A percentile compares a stretch with the other conserved stretches of the same genome.
These are phyloP conservation scores for Hemitrygon akajei DNA, from an alignment of 2,797 vertebrate species.

Conservation along the genomic window DNA sequence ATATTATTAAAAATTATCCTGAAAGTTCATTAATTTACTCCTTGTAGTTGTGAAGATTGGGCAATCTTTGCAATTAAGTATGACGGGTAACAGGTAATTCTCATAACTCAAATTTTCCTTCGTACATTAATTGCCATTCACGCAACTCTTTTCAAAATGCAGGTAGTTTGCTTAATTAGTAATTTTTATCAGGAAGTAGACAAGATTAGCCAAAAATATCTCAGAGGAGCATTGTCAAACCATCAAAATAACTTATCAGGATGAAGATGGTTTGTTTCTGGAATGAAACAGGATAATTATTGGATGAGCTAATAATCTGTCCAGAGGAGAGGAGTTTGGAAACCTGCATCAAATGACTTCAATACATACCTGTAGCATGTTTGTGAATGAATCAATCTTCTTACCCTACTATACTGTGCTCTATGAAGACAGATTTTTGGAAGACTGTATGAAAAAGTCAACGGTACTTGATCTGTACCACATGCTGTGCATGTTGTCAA, in stretches of 20 bases:
- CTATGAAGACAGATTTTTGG: not conserved
- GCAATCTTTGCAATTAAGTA: not conserved
- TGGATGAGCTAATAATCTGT: not conserved
- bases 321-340: not conserved
- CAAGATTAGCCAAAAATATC: not conserved
- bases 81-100: not conserved
- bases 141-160: not conserved
- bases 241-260: not conserved
- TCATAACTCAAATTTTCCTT: not conserved
- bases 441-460: too few species aligned
- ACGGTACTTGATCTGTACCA: not conserved
- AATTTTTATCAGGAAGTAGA: not conserved
- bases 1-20: not conserved
- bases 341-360: not conserved
- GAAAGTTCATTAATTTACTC: not conserved
- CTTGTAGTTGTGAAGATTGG: not conserved
- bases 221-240: not conserved
- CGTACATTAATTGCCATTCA: not conserved
- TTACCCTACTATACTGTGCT: not conserved
- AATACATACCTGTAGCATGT: too few species aligned
- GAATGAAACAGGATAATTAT: not conserved
- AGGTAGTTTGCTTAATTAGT: not conserved
- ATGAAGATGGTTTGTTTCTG: not conserved
- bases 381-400: not conserved
- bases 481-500: not conserved